Evolutionary conservation across 2,797 vertebrate species (phyloP).

Genomic region (Sebastes hubbsi): DNA sequence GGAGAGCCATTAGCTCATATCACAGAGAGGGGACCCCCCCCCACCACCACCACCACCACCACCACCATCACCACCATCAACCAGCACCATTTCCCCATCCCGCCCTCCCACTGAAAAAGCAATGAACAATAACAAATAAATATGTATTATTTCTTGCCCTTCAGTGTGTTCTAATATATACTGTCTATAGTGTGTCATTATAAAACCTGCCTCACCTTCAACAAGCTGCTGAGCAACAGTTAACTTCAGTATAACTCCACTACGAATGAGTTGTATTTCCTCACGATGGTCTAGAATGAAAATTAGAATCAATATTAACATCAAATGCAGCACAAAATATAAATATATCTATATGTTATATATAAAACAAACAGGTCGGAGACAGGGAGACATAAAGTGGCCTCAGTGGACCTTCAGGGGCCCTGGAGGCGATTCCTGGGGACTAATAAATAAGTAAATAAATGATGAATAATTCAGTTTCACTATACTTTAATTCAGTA

Average conservation of each 20-base stretch:
- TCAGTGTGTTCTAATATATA: too few species aligned
- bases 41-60: background rate
- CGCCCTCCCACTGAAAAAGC: background rate
- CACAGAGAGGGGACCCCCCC: constrained; percentile 30
- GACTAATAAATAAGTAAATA: constrained; percentile 37
- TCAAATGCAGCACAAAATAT: background rate
- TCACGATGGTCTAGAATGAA: background rate
- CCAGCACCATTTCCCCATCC: too few species aligned
- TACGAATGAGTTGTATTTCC: background rate
- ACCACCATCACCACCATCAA: background rate
- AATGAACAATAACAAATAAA: background rate
- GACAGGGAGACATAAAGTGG: background rate
- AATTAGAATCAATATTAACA: background rate
- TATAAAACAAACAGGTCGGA: background rate
- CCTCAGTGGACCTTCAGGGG: background rate
- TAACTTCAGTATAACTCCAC: background rate
- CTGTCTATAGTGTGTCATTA: background rate
- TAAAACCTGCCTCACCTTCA: background rate
- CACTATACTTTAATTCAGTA: background rate
- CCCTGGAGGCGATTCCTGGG: background rate
- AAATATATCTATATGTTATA: background rate
- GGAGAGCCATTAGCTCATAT: constrained; percentile 76
- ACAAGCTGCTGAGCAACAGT: background rate
- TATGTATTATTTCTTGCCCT: background rate
- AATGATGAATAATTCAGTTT: constrained; percentile 30